Base-by-base conservation (phyloP, 2,888 invertebrate species). In the Hirtodrosophila trivittata region DNA sequence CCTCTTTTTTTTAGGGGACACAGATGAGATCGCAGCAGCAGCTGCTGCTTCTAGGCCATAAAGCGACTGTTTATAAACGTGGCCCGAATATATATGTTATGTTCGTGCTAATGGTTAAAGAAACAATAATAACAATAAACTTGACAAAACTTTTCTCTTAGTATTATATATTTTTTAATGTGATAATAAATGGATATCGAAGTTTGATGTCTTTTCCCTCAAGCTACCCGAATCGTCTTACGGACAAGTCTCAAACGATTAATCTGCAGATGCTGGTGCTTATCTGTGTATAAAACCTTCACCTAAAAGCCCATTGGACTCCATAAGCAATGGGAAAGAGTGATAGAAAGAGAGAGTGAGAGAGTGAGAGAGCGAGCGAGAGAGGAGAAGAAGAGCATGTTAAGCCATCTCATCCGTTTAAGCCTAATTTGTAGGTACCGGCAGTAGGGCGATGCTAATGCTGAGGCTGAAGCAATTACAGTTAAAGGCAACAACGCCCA, bases 31-130 rank as follows among this genome's bases (percentile, higher is more conserved):
- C 47, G 55, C 66, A 74, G 60, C 82, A 85, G 59, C 72, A 65
- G 86, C 65, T 59, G 41, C 49, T 14, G 37, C 43, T 60, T 1
- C 28, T 55, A 47, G 60, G 54, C 66, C 67, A 85, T 82, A 70
- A 80, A 83, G 64, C 42, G 56, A 62, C 62, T 82, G 86, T 80
- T 85, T 82, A 85, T 67, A 78, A 60, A 58, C 69, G 60, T 67
- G 78, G 42, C 51, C 33, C 16, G 58, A 67, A 85, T 77, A 54
- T 63, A 43, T 33, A 28, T 28, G n/a, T 28, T n/a, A 28, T n/a
- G n/a, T n/a, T n/a, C n/a, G n/a, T n/a, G n/a, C n/a, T n/a, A n/a
- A n/a, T 28, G n/a, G 28, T 28, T 28, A 9, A 28, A n/a, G 1
- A 9, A n/a, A 28, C 7, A 28, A 28, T 28, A 9, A 28, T 8